Conservation (phyloP, 1,140 invertebrate species). For the Sitophilus oryzae region DNA sequence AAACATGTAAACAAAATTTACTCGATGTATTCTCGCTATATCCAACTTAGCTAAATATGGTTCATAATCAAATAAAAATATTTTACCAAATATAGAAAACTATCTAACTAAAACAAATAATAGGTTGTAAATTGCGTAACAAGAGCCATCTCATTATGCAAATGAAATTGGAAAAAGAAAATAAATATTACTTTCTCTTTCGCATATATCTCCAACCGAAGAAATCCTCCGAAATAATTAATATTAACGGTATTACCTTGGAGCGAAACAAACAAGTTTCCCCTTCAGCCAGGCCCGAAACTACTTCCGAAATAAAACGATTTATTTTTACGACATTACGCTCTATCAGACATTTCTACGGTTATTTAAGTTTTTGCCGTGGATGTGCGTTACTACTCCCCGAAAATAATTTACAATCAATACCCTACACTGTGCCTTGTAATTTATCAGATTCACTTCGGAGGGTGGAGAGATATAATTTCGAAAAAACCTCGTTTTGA, state of each 20-base stretch:
- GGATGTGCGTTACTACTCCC: slow-evolving; percentile 21
- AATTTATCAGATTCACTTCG: slow-evolving; percentile 30
- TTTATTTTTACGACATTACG: slow-evolving; percentile 29
- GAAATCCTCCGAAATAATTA: too few species aligned
- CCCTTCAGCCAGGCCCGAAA: slow-evolving; percentile 7
- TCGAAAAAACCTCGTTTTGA: slow-evolving; percentile 31
- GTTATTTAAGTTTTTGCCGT: slow-evolving; percentile 32
- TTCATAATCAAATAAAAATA: too few species aligned
- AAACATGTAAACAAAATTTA: too few species aligned
- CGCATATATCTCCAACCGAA: too few species aligned
- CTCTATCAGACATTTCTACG: slow-evolving; percentile 25
- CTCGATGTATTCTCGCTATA: too few species aligned
- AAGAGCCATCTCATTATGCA: too few species aligned
- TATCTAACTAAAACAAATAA: too few species aligned
- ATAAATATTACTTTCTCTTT: too few species aligned
- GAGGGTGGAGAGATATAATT: slow-evolving; percentile 27
- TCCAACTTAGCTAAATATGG: too few species aligned
- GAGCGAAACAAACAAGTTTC: slow-evolving; percentile 16
- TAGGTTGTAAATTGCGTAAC: too few species aligned
- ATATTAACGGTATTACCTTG: slow-evolving; percentile 21
- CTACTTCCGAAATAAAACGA: slow-evolving; percentile 21
- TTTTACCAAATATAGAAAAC: too few species aligned
- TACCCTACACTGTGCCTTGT: slow-evolving; percentile 24
- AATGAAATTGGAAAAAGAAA: too few species aligned
- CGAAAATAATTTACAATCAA: slow-evolving; percentile 36